Percentiles rank a stretch among this genome's conserved stretches.
Conservation (phyloP, 1,140 invertebrate species). For the Penaeus indicus region DNA sequence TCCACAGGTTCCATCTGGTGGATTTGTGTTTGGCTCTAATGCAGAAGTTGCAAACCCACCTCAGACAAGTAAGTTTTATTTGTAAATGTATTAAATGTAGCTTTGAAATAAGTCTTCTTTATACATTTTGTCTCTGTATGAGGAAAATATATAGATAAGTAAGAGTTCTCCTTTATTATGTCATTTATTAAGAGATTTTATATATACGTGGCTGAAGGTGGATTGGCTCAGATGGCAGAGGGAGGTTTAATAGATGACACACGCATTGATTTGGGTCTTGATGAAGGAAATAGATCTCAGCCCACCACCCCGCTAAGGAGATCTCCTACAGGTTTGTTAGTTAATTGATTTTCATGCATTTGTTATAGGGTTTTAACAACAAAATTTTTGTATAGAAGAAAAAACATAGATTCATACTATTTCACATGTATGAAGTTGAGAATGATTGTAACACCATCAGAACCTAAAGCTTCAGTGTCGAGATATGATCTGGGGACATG, state of each 20-base stretch:
- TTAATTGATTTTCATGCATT: background rate
- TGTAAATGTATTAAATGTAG: background rate
- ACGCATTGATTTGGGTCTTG: slow-evolving; percentile 80
- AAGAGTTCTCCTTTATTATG: background rate
- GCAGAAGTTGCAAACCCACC: slow-evolving; percentile 77
- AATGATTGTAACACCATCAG: too few relatives aligned
- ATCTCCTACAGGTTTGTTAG: slow-evolving; percentile 49
- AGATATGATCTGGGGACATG: too few relatives aligned
- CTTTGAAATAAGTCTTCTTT: background rate
- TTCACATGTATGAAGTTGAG: too few relatives aligned
- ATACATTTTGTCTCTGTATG: background rate
- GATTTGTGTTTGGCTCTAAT: slow-evolving; percentile 74
- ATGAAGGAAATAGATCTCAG: slow-evolving; percentile 71
- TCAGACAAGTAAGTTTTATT: slow-evolving; percentile 51
- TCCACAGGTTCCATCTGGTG: slow-evolving; percentile 79
- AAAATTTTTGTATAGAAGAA: too few relatives aligned
- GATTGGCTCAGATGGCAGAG: slow-evolving; percentile 72
- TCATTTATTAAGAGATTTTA: slow-evolving; percentile 61
- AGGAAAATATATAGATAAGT: background rate
- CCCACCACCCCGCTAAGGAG: slow-evolving; percentile 49
- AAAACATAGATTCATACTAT: background rate
- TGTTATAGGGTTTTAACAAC: too few relatives aligned
- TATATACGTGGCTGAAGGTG: slow-evolving; percentile 63
- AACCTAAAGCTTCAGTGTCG: too few relatives aligned
- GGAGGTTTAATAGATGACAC: slow-evolving; percentile 82